Conservation (phyloP, 2,113 vertebrate species). For the Struthidea cinerea region DNA sequence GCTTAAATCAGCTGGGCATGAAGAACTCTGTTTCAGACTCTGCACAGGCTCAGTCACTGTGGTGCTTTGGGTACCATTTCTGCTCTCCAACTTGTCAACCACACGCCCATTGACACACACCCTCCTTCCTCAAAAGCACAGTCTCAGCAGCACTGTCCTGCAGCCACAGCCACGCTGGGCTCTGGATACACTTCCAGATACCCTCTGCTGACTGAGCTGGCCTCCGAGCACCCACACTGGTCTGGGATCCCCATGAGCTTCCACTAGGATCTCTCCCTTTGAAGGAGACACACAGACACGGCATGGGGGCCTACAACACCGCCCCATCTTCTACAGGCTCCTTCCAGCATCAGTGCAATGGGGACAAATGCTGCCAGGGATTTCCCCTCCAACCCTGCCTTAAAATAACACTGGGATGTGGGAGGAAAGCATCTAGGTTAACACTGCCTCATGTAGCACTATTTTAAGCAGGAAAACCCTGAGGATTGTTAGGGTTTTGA, state of each 20-base stretch:
- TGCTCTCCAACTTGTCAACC: not conserved
- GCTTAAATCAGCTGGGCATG: not conserved
- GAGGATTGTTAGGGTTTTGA: not conserved
- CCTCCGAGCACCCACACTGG: not conserved
- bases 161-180: not conserved
- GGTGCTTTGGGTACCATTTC: not conserved
- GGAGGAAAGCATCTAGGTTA: not conserved
- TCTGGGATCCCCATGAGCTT: not conserved
- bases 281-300: not conserved
- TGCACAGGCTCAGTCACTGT: not conserved
- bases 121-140: not conserved
- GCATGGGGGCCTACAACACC: rapidly evolving
- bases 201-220: not conserved
- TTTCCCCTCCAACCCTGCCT: not conserved
- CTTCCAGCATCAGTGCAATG: not conserved
- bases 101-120: rapidly evolving
- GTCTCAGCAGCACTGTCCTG: not conserved
- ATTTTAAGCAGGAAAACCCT: slow-evolving; percentile 10
- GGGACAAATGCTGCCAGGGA: not conserved
- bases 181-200: not conserved
- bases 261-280: too few species aligned
- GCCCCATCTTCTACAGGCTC: not conserved
- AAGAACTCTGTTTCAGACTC: not conserved
- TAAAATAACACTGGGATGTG: not conserved
- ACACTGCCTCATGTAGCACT: not conserved